Evolutionary conservation across 2,888 invertebrate species (phyloP), one percentile per base, ranked within the genome.

Genomic region (Amiota mariae): DNA sequence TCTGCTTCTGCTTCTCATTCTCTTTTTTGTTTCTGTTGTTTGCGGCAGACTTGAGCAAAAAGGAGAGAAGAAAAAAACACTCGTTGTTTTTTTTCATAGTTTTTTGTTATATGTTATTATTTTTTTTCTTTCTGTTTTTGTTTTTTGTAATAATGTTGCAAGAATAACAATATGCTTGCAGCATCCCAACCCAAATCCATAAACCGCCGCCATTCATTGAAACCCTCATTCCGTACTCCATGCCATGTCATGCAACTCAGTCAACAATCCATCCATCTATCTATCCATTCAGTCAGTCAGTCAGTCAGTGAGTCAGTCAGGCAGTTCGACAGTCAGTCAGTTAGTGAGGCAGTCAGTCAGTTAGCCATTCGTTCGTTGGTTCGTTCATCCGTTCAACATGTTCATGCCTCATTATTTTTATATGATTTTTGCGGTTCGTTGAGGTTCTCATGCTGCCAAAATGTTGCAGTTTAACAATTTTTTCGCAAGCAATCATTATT

Each of bases 391-490:
- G 49, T 70, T 13, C 73, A 80, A 82, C 85, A 80, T 82, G 82
- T 81, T 86, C 85, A 85, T 84, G 85, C 80, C 86, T 86, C 86
- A 86, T 86, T 86, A 86, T 86, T 86, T 87, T 85, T 78, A 80
- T 85, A 82, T 81, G 82, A 84, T 76, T 82, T 84, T 84, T 86
- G 87, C 80, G 85, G 86, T 87, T 82, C 82, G 79, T 72, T 79
- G 78, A 80, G 83, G 80, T 84, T 83, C 82, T 73, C 75, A 77
- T 73, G 75, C 68, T 77, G 79, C 77, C 73, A 76, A 68, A 66
- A 68, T 54, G 67, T 54, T 12, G 67, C 67, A 68, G 67, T 51
- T 68, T 51, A 68, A 15, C 67, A 47, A 68, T 73, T 66, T 72
- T 68, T 18, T 66, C 36, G 36, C 36, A 36, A 36, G 36, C 36